A percentile compares a stretch with the other conserved stretches of the same genome.
Conservation (phyloP, 1,140 invertebrate species). For the Apolygus lucorum region DNA sequence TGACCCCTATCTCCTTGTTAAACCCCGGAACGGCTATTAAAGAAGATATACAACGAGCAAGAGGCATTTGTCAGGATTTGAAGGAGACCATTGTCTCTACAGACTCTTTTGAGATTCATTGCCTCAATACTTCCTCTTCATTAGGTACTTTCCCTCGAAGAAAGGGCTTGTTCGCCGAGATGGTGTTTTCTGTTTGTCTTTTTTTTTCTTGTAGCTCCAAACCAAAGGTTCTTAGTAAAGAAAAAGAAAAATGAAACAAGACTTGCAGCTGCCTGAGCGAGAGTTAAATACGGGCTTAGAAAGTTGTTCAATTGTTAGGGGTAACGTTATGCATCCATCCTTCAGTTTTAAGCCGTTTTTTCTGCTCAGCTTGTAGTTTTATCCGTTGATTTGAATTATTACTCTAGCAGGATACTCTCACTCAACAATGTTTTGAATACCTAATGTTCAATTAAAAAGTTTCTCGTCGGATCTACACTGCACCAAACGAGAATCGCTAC, state of each 20-base stretch:
- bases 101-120: not conserved
- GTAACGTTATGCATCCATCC: not conserved
- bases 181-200: too few relatives aligned
- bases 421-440: too few relatives aligned
- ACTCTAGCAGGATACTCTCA: too few relatives aligned
- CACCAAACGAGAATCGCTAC: too few relatives aligned
- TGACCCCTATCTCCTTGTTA: not conserved
- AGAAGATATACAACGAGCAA: not conserved
- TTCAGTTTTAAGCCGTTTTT: too few relatives aligned
- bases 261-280: not conserved
- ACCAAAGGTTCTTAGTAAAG: not conserved
- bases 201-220: not conserved
- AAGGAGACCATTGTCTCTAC: not conserved
- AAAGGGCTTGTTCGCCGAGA: not conserved
- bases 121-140: conserved; percentile 1
- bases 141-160: not conserved
- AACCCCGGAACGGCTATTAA: conserved; percentile 8
- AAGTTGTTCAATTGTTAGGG: not conserved
- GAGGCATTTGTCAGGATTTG: conserved; percentile 1
- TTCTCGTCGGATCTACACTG: too few relatives aligned
- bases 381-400: too few relatives aligned
- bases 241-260: not conserved
- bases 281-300: not conserved
- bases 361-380: too few relatives aligned
- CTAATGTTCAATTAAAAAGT: too few relatives aligned